phyloP scores from a whole-genome alignment of 2,888 invertebrate genomes.

The Drosophila paramelanica region DNA sequence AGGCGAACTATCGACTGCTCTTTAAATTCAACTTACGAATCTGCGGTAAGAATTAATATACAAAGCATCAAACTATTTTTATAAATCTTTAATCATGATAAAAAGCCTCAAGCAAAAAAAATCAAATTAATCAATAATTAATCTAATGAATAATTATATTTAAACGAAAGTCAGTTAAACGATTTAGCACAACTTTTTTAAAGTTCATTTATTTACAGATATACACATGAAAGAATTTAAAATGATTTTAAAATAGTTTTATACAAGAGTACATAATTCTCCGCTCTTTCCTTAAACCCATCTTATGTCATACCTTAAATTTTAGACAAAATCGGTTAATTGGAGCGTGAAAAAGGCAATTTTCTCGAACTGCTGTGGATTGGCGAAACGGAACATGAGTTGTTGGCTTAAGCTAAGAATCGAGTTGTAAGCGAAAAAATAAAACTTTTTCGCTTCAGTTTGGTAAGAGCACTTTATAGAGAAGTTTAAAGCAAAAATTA shows the following conservation, averaged over 20 bases:
- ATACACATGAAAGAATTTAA: no score
- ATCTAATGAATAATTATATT: no score
- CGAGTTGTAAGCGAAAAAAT: constrained; percentile 8
- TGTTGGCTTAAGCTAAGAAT: constrained; percentile 22
- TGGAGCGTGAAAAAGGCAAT: constrained; percentile 74
- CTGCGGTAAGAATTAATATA: no score
- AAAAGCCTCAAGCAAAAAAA: no score
- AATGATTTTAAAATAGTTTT: no score
- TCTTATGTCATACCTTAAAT: constrained; percentile 31
- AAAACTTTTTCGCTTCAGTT: constrained; percentile 25
- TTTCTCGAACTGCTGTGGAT: constrained; percentile 61
- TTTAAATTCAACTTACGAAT: constrained; percentile 35
- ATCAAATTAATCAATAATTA: no score
- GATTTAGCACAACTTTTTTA: no score
- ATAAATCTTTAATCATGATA: no score
- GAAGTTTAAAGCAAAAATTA: not conserved
- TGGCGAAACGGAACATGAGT: constrained; percentile 8
- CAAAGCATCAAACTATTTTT: no score
- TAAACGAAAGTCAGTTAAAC: no score
- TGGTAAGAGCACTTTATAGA: not conserved
- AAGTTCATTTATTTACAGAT: not conserved
- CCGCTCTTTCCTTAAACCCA: constrained; percentile 2
- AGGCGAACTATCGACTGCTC: constrained; percentile 23
- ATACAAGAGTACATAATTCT: no score
- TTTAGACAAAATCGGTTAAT: constrained; percentile 61